A percentile compares a stretch with the other conserved stretches of the same genome.
Conservation (phyloP, 2,888 invertebrate species). For the Dysmachus trigonus region DNA sequence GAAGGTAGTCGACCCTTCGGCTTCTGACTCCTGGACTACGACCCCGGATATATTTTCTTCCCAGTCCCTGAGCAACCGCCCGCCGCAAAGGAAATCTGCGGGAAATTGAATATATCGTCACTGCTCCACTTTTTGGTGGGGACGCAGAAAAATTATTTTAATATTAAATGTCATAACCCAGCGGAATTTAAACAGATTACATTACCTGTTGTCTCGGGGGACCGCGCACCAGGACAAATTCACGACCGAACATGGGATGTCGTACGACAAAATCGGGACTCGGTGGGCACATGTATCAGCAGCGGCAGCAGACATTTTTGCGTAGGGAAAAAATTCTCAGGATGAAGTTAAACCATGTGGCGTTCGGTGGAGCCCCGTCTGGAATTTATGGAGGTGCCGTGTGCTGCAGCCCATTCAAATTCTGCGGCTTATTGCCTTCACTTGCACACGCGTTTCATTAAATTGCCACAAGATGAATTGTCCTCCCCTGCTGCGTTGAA, state of each 20-base stretch:
- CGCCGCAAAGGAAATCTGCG: background rate
- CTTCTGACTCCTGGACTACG: background rate
- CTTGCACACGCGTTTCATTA: constrained; percentile 30
- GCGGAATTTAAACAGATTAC: constrained; percentile 20
- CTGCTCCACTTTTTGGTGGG: background rate
- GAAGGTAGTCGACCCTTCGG: background rate
- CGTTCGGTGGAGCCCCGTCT: background rate
- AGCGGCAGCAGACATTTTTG: background rate
- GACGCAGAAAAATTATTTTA: constrained; percentile 20
- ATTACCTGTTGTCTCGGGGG: constrained; percentile 27
- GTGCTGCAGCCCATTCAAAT: constrained; percentile 46
- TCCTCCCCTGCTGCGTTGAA: background rate
- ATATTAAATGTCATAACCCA: constrained; percentile 37
- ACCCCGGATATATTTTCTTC: background rate
- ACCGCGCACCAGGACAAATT: background rate
- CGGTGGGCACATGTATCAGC: background rate
- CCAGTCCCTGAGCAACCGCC: background rate
- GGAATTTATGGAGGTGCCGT: constrained; percentile 50
- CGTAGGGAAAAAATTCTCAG: too few relatives aligned
- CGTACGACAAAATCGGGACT: background rate
- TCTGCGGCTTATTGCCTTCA: constrained; percentile 45
- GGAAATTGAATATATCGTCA: background rate
- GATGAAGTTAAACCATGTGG: constrained; percentile 8
- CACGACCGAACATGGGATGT: background rate
- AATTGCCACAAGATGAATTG: constrained; percentile 13